Base-by-base conservation (phyloP, 1,140 invertebrate species). In the Sitobion miscanthi region DNA sequence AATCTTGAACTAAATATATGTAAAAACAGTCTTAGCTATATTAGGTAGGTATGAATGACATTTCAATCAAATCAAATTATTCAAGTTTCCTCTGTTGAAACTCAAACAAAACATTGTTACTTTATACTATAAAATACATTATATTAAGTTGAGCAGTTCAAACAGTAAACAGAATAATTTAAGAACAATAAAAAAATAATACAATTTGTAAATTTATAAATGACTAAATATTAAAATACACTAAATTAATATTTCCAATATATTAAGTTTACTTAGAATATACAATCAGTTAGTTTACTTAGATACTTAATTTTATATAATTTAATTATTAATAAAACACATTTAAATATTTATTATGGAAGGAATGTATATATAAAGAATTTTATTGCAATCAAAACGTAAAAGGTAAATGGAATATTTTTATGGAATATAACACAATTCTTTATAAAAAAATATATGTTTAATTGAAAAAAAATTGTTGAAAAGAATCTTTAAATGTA, bases 141-240 rank as follows among this genome's bases (percentile, higher is more conserved):
- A 21, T 21, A 30, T 77, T 77, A 77, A 77, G 30, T 77, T 77
- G 30, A 77, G 62, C 62, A n/a, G 30, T 77, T 14, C n/a, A 17
- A n/a, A 77, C 30, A 69, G n/a, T n/a, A 69, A 69, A 69, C 62
- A 77, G 62, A 77, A 77, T n/a, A 77, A 69, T 69, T 69, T n/a
- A 69, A 69, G 11, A 69, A 69, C 7, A 69, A n/a, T n/a, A 62
- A 62, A 30, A 57, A 62, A 62, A 62, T 0, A 62, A 62, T 57
- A 52, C 14, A 8, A 57, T 57, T 23, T 57, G 30, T n/a, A n/a
- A 69, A 7, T 69, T 30, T n/a, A 17, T 69, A n/a, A 69, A 69
- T n/a, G 0, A 69, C 11, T 17, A 69, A 69, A 69, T 69, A 17
- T n/a, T n/a, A 69, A 69, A 77, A 77, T 17, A 77, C 14, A n/a